Conservation (phyloP, 2,888 invertebrate species). For the Coenonympha glycerion region DNA sequence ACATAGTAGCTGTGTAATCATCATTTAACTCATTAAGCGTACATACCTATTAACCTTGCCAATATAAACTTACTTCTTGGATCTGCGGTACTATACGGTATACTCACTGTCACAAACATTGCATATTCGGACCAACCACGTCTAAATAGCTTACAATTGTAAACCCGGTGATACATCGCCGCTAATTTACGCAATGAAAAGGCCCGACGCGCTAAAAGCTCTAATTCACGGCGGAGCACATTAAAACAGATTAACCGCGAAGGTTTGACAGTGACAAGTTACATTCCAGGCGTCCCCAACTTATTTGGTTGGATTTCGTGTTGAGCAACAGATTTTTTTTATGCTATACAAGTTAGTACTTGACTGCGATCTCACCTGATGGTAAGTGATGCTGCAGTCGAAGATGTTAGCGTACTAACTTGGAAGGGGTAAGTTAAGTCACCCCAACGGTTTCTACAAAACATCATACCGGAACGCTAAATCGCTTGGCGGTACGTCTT, state of each 20-base stretch:
- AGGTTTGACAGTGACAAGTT: conserved; percentile 28
- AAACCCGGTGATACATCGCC: conserved; percentile 17
- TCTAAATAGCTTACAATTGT: conserved; percentile 10
- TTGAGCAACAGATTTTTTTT: conserved; percentile 13
- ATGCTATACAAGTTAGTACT: no score
- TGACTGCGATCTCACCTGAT: no score
- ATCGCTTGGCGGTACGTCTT: no score
- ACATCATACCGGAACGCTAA: no score
- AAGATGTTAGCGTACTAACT: no score
- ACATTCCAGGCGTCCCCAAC: conserved; percentile 19
- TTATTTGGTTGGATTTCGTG: conserved; percentile 19
- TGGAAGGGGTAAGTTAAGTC: no score
- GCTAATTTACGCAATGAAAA: conserved; percentile 25
- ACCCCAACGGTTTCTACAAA: no score
- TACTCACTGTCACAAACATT: background rate
- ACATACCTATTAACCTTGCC: no score
- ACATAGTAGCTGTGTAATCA: no score
- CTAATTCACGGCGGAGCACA: conserved; percentile 25
- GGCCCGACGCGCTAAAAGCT: conserved; percentile 22
- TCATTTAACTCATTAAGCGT: no score
- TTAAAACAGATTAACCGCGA: conserved; percentile 28
- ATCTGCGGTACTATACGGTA: background rate
- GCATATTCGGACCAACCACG: background rate
- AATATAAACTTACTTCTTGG: no score
- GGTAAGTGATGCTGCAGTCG: no score